Base-by-base conservation (phyloP, 2,888 invertebrate genomes). In the Euspilapteryx auroguttella region DNA sequence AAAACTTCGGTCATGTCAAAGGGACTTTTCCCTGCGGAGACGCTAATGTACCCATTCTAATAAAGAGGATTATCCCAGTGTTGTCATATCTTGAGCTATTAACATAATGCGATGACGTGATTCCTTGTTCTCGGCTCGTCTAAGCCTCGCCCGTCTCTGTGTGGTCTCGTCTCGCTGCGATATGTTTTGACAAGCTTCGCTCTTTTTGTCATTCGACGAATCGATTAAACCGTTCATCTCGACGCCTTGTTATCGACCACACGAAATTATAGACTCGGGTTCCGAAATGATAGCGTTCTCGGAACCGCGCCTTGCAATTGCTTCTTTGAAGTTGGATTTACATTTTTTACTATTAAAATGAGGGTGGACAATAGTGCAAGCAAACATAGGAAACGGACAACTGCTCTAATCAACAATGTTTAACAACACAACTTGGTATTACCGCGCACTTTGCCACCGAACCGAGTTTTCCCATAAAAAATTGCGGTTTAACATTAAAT, bases 41-140 rank as follows among this genome's bases (percentile, higher is more conserved):
- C 17, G 8, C 17, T 8, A 17, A 8, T 17, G 17, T 8, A 17
- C 17, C 8, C 17, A 5, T 6, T 40, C 46, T 63, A 57, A 63
- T 61, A 71, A 75, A 71, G 73, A 51, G 71, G 73, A 71, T 75
- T 75, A 73, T 55, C 49, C 48, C 49, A 39, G 54, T 63, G 65
- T 61, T 63, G 66, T 69, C 66, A 68, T 65, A 68, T 66, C 56
- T 54, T 46, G 12, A 44, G 42, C 55, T 62, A 66, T 71, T 71
- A 73, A 47, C 66, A 65, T 73, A 69, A 69, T 68, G 51, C 50
- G 57, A 44, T 58, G 63, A 63, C 56, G 55, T 51, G 54, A 55
- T 63, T 56, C 47, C 44, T 17, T 17, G 17, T 17, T 24, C 24
- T 17, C 25, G 23, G 28, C 24, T 21, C 20, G 4, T 17, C 17